These are phyloP conservation scores for Leptinotarsa peninsularis DNA, from an alignment of 2,888 invertebrate genomes.

Conservation along the genomic window DNA sequence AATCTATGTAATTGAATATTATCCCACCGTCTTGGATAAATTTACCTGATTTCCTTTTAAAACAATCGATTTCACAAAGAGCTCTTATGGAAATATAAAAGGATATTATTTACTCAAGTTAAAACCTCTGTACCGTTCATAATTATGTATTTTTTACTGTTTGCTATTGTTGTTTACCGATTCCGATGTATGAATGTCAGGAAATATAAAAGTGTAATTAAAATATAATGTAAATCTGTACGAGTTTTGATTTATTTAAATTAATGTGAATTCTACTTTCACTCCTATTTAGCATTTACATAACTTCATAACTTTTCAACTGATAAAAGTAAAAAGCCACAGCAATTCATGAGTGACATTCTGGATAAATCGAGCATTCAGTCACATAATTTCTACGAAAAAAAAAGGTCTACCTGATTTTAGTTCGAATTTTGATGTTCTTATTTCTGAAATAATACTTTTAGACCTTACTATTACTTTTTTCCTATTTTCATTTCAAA, in stretches of 20 bases:
- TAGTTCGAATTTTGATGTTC: background rate
- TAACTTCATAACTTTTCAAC: conserved; percentile 11
- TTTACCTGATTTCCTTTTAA: background rate
- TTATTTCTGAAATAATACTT: background rate
- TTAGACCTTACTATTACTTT: background rate
- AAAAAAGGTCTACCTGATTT: background rate
- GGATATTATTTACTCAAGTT: background rate
- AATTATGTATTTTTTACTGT: background rate
- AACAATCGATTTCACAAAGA: background rate
- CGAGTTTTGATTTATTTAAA: background rate
- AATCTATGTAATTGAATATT: no score
- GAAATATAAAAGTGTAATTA: background rate
- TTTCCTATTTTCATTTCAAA: no score
- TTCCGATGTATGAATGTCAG: background rate
- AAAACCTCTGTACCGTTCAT: background rate
- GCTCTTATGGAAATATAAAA: background rate
- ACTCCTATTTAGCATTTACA: conserved; percentile 1
- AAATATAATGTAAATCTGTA: background rate
- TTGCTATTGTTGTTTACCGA: background rate
- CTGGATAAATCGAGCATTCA: background rate
- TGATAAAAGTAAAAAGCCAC: conserved; percentile 2
- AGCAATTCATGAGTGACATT: conserved; percentile 11
- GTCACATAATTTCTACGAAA: no score
- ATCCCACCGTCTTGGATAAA: no score
- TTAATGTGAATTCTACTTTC: conserved; percentile 31